phyloP scores from a whole-genome alignment of 2,113 vertebrate genomes.

The Pagrus major region DNA sequence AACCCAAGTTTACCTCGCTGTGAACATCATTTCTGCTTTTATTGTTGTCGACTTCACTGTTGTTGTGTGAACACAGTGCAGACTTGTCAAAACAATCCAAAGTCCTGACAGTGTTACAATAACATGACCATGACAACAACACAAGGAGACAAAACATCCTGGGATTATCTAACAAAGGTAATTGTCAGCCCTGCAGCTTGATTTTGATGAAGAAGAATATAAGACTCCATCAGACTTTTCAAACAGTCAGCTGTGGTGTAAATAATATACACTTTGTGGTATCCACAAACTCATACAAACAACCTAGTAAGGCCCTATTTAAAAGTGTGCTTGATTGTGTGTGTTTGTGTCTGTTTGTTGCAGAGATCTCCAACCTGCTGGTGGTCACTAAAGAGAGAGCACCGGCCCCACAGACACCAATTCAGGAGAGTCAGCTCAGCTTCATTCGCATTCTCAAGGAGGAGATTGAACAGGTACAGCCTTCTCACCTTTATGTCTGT shows the following conservation, averaged over 20 bases:
- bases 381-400: conserved; percentile 93
- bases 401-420: conserved; percentile 75
- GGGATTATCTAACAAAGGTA: background rate
- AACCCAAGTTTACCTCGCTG: background rate
- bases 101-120: background rate
- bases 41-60: background rate
- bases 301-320: background rate
- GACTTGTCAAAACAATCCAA: background rate
- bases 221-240: background rate
- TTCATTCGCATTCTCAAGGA: conserved; percentile 95
- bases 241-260: background rate
- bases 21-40: background rate
- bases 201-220: background rate
- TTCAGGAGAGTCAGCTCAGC: conserved; percentile 89
- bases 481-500: background rate
- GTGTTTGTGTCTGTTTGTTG: no score
- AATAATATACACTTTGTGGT: background rate
- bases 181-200: background rate
- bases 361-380: conserved; percentile 96
- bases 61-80: background rate
- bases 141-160: background rate
- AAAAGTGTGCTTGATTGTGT: conserved; percentile 3
- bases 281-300: background rate
- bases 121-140: background rate
- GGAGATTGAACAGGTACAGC: conserved; percentile 89